Base-by-base conservation (phyloP, 1,140 invertebrate genomes). In the Seison nebaliae region DNA sequence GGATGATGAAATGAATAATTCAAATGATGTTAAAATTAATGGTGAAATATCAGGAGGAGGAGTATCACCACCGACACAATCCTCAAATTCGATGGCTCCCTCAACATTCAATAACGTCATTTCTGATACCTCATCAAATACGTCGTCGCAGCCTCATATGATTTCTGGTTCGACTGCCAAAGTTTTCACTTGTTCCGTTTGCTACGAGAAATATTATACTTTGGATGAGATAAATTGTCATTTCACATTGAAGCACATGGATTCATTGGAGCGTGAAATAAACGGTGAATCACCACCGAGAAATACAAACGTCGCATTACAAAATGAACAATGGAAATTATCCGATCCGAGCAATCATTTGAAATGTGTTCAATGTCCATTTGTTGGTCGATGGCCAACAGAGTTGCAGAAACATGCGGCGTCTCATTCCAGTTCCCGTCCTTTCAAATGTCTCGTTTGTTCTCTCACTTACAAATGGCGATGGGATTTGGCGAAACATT, bases 401-500 rank as follows among this genome's bases (percentile, higher is more conserved):
- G 55, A 58, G 35, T 45, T 57, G 6, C 53, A 57, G 38, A 57
- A 58, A 28, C 55, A 58, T 47, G 52, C 52, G 14, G 42, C 36
- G 19, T 21, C 49, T 6, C 54, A 56, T 40, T 57, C 53, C 6
- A 53, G 53, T 33, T 48, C 51, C 16, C 41, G 54, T 14, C 55
- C 54, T 4, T 54, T 54, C 45, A 46, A 53, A 2, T 60, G 57
- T 34, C 51, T 58, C 43, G 51, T 58, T 4, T 60, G 57, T 45
- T 54, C 52, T 9, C 49, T 52, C 6, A 55, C 53, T 12, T 58
- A 56, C 43, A 54, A 57, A 38, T 56, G 55, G 53, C 51, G 56
- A 43, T 57, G 53, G 54, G 53, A 57, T 41, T 44, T 60, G 22
- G 53, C 53, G 9, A 57, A 57, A 38, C 57, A 60, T 45, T 58